Evolutionary conservation across 2,113 vertebrate genomes (phyloP).

Genomic region (Nicator chloris): DNA sequence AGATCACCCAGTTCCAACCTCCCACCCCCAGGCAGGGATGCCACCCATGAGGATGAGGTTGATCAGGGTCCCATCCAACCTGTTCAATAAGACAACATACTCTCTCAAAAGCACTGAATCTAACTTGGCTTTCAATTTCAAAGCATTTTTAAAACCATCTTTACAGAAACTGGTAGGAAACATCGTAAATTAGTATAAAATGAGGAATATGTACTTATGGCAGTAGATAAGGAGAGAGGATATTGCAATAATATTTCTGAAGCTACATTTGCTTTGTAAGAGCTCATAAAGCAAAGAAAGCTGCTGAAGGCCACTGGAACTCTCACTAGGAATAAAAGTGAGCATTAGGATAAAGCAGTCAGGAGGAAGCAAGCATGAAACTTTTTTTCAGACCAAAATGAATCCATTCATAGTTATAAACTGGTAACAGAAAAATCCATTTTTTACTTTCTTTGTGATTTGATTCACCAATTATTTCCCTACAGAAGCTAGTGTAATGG

Average conservation of each 20-base stretch:
- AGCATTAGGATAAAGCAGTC: background rate
- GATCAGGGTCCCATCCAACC: background rate
- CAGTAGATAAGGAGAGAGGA: background rate
- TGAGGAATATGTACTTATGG: background rate
- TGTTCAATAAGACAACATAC: background rate
- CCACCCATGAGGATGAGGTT: background rate
- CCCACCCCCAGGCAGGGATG: background rate
- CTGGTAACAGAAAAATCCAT: background rate
- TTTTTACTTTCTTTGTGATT: background rate
- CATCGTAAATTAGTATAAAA: background rate
- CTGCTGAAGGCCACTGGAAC: background rate
- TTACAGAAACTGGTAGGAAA: background rate
- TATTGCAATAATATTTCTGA: background rate
- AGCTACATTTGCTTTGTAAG: background rate
- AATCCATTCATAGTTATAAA: background rate
- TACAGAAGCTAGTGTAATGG: background rate
- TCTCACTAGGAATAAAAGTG: background rate
- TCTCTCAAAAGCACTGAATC: background rate
- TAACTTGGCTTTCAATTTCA: background rate
- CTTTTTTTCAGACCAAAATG: background rate
- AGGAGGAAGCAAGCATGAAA: background rate
- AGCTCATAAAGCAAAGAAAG: background rate
- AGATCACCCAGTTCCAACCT: background rate
- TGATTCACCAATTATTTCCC: background rate
- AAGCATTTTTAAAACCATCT: background rate